Evolutionary conservation across 2,797 vertebrate species (phyloP).

Genomic region (Chelon labrosus): DNA sequence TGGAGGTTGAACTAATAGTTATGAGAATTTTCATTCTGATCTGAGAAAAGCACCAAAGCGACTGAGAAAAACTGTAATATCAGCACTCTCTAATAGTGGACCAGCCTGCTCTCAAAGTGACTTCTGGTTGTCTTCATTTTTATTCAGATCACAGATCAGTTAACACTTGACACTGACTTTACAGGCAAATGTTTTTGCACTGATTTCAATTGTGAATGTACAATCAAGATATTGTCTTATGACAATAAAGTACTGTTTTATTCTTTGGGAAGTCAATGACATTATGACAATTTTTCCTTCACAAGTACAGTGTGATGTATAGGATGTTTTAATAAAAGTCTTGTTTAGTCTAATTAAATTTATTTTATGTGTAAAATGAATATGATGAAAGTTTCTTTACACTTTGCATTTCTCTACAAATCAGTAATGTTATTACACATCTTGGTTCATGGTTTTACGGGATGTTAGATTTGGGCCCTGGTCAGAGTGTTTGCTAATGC

Average conservation of each 20-base stretch:
- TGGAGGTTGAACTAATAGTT: no score
- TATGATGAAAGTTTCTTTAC: no score
- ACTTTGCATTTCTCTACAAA: no score
- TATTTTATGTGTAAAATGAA: no score
- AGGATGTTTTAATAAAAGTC: neutral
- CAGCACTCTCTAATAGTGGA: neutral
- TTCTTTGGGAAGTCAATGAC: conserved; percentile 30
- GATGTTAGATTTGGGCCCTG: no score
- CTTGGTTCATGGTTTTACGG: no score
- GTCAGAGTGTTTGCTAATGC: no score
- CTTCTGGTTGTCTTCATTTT: neutral
- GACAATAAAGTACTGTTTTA: conserved; percentile 57
- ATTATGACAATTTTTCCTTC: conserved; percentile 5
- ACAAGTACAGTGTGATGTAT: conserved; percentile 11
- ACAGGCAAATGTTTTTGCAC: conserved; percentile 61
- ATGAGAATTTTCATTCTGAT: no score
- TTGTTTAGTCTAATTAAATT: no score
- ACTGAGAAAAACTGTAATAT: no score
- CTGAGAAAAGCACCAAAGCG: no score
- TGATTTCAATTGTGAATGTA: conserved; percentile 59
- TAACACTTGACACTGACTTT: conserved; percentile 19
- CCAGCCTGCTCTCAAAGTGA: neutral
- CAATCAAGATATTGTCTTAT: conserved; percentile 51
- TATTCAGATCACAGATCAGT: conserved; percentile 18
- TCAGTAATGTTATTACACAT: no score